These are phyloP conservation scores for Acronicta psi DNA, from an alignment of 2,888 invertebrate genomes.

Conservation along the genomic window DNA sequence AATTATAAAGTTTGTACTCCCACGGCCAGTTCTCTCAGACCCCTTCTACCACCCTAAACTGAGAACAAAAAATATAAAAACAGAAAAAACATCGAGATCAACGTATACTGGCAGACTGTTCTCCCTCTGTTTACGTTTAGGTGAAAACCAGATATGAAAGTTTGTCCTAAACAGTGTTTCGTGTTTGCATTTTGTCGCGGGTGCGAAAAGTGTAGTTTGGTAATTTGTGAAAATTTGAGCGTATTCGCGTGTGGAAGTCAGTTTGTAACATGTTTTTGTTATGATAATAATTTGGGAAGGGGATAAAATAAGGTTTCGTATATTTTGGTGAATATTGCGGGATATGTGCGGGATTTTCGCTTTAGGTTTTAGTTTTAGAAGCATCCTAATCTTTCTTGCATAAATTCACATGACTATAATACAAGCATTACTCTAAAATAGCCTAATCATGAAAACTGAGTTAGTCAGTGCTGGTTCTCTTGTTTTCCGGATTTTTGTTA, in stretches of 20 bases:
- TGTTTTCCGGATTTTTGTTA: too few species aligned
- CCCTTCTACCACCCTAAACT: slow-evolving; percentile 33
- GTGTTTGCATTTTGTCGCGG: slow-evolving; percentile 63
- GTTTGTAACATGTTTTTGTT: slow-evolving; percentile 60
- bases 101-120: slow-evolving; percentile 53
- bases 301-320: slow-evolving; percentile 34
- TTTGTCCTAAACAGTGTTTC: slow-evolving; percentile 77
- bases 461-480: too few species aligned
- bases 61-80: slow-evolving; percentile 25
- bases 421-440: too few species aligned
- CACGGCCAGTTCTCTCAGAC: slow-evolving; percentile 63
- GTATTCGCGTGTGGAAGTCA: slow-evolving; percentile 45
- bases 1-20: slow-evolving; percentile 84
- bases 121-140: slow-evolving; percentile 76
- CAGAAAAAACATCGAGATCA: slow-evolving; percentile 57
- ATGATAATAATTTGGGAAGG: slow-evolving; percentile 46
- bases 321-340: slow-evolving; percentile 32
- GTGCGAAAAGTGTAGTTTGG: slow-evolving; percentile 67
- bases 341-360: slow-evolving; percentile 28
- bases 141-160: slow-evolving; percentile 81
- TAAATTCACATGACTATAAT: too few species aligned
- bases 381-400: not conserved
- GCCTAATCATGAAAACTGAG: too few species aligned
- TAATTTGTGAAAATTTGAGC: slow-evolving; percentile 59
- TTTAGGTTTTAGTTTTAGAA: slow-evolving; percentile 14